phyloP scores from a whole-genome alignment of 2,113 vertebrate species.

The Entelurus aequoreus region DNA sequence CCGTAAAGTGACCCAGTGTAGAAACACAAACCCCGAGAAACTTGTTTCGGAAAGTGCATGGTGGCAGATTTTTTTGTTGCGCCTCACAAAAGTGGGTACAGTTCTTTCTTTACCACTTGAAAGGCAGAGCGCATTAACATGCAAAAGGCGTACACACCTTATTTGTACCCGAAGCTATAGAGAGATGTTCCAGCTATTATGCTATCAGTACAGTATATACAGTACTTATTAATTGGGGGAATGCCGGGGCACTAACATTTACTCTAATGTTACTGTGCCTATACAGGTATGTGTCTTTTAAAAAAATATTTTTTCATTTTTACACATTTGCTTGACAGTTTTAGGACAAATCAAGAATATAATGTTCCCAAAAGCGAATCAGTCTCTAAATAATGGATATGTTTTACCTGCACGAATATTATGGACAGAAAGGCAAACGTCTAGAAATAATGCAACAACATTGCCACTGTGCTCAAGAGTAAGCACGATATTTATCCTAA shows the following conservation, averaged over 20 bases:
- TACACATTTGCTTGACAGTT: neutral
- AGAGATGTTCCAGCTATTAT: slow-evolving; percentile 30
- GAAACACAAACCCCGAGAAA: slow-evolving; percentile 30
- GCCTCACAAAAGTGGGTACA: slow-evolving; percentile 14
- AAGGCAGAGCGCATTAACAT: slow-evolving; percentile 55
- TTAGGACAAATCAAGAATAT: neutral
- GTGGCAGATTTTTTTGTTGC: slow-evolving; percentile 11
- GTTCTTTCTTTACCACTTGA: slow-evolving; percentile 49
- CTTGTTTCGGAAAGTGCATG: neutral
- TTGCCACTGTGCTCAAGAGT: too few relatives aligned
- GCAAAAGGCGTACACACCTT: slow-evolving; percentile 43
- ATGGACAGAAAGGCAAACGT: too few relatives aligned
- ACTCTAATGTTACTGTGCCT: neutral
- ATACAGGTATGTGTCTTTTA: too few relatives aligned
- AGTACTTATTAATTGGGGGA: neutral
- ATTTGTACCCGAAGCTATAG: slow-evolving; percentile 35
- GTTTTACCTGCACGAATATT: too few relatives aligned
- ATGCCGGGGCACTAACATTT: neutral
- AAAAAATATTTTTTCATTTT: neutral
- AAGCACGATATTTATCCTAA: too few relatives aligned
- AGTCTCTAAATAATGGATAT: neutral
- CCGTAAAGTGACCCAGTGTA: slow-evolving; percentile 22
- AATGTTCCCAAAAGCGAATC: neutral
- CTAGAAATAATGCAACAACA: too few relatives aligned
- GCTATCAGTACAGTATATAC: neutral